Conservation (phyloP, 2,888 invertebrate species). For the Noctua pronuba region DNA sequence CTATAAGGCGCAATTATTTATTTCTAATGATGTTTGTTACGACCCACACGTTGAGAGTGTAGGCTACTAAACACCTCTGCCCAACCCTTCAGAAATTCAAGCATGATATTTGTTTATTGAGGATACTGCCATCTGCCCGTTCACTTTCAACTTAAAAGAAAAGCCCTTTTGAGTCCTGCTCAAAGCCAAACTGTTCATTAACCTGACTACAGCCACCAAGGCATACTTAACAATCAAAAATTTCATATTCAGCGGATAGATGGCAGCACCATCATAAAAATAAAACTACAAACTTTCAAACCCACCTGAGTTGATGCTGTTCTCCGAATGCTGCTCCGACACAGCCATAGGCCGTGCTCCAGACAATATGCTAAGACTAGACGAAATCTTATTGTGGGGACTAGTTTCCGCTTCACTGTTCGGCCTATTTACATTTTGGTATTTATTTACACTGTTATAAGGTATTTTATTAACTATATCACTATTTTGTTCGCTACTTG, state of each 20-base stretch:
- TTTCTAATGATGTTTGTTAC: not conserved
- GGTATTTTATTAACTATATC: slow-evolving; percentile 90
- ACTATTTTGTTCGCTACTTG: slow-evolving; percentile 90
- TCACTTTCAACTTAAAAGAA: not conserved
- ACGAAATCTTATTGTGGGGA: slow-evolving; percentile 90
- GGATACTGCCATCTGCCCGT: slow-evolving; percentile 25
- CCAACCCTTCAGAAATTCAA: not conserved
- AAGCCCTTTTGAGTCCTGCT: rapidly evolving
- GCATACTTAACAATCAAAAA: not conserved
- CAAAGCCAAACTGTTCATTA: not conserved
- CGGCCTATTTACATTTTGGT: slow-evolving; percentile 90
- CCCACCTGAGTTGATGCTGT: slow-evolving; percentile 87
- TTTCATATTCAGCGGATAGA: not conserved
- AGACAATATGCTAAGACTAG: slow-evolving; percentile 89
- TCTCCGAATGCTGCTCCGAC: slow-evolving; percentile 86
- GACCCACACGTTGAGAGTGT: not conserved
- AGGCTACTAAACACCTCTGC: not conserved
- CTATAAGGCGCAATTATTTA: not conserved
- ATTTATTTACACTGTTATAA: slow-evolving; percentile 90
- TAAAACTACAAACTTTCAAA: not conserved
- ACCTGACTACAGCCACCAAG: not conserved
- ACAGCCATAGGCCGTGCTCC: slow-evolving; percentile 89
- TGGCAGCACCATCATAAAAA: slow-evolving; percentile 30
- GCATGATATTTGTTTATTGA: not conserved
- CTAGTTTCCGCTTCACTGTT: slow-evolving; percentile 87